A percentile compares a stretch with the other conserved stretches of the same genome.
phyloP scores from a whole-genome alignment of 2,888 invertebrate species.

The Aproaerema taeniolella region DNA sequence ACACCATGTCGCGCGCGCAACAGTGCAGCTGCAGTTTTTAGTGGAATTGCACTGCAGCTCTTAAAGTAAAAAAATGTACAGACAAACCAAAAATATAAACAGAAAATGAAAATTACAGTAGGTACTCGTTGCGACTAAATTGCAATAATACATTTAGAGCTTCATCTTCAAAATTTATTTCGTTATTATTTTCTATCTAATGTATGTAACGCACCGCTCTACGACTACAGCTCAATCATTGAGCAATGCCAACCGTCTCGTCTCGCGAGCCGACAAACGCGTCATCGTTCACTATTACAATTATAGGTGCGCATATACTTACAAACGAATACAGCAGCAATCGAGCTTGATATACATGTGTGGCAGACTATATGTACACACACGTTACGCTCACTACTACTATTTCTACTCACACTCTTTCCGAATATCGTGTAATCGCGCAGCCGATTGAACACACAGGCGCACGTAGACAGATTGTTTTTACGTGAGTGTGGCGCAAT shows the following conservation, averaged over 20 bases:
- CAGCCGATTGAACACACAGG: slow-evolving; percentile 61
- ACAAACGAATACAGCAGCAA: slow-evolving; percentile 61
- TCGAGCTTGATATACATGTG: slow-evolving; percentile 61
- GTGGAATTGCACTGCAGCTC: too few relatives aligned
- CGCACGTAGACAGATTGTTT: slow-evolving; percentile 63
- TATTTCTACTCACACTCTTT: slow-evolving; percentile 45
- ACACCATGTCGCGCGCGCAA: too few relatives aligned
- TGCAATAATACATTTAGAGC: too few relatives aligned
- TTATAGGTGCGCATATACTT: slow-evolving; percentile 71
- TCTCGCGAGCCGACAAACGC: slow-evolving; percentile 73
- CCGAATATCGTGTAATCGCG: slow-evolving; percentile 44
- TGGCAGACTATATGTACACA: slow-evolving; percentile 48
- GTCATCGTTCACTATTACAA: slow-evolving; percentile 72
- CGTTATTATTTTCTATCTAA: too few relatives aligned
- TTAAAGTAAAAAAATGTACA: too few relatives aligned
- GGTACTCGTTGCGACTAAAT: too few relatives aligned
- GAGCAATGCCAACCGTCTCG: slow-evolving; percentile 76
- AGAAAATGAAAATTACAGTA: too few relatives aligned
- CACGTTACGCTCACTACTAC: slow-evolving; percentile 46
- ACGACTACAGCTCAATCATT: slow-evolving; percentile 72
- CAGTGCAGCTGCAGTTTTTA: too few relatives aligned
- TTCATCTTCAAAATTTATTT: too few relatives aligned
- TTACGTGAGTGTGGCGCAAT: slow-evolving; percentile 44
- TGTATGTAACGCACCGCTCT: too few relatives aligned
- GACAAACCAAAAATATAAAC: too few relatives aligned